These are phyloP conservation scores for Branchipolynoe longqiensis DNA, from an alignment of 2,888 invertebrate species.

Conservation along the genomic window DNA sequence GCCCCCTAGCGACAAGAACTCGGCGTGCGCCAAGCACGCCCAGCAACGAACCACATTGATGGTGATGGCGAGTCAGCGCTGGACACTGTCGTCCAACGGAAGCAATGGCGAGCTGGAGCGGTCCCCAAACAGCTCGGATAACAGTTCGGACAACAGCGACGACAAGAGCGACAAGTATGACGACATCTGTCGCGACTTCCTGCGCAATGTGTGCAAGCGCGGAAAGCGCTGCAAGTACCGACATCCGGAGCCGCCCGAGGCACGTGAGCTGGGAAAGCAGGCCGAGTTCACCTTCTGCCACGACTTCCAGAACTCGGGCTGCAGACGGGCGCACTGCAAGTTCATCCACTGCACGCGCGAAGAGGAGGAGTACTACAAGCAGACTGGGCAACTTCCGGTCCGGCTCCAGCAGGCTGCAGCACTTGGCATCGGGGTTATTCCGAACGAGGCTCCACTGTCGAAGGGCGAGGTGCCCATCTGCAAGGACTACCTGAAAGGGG, in stretches of 20 bases:
- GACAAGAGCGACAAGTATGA: conserved; percentile 67
- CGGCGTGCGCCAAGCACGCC: too few relatives aligned
- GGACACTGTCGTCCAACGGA: conserved; percentile 51
- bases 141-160: conserved; percentile 64
- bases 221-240: conserved; percentile 85
- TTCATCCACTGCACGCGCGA: conserved; percentile 90
- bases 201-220: conserved; percentile 85
- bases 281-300: conserved; percentile 84
- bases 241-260: conserved; percentile 82
- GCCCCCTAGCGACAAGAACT: too few relatives aligned
- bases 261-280: conserved; percentile 77
- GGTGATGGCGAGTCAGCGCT: conserved; percentile 47
- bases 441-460: conserved; percentile 72
- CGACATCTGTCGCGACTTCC: conserved; percentile 85
- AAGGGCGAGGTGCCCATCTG: conserved; percentile 83
- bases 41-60: neutral
- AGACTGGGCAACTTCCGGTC: conserved; percentile 87
- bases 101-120: conserved; percentile 55
- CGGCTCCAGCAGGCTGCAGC: conserved; percentile 80
- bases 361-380: conserved; percentile 88
- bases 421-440: conserved; percentile 74
- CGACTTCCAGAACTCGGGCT: conserved; percentile 88
- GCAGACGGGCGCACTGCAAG: conserved; percentile 88
- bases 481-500: conserved; percentile 85
- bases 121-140: conserved; percentile 63